phyloP scores from a whole-genome alignment of 1,140 invertebrate species.

The Danaus melanippus region DNA sequence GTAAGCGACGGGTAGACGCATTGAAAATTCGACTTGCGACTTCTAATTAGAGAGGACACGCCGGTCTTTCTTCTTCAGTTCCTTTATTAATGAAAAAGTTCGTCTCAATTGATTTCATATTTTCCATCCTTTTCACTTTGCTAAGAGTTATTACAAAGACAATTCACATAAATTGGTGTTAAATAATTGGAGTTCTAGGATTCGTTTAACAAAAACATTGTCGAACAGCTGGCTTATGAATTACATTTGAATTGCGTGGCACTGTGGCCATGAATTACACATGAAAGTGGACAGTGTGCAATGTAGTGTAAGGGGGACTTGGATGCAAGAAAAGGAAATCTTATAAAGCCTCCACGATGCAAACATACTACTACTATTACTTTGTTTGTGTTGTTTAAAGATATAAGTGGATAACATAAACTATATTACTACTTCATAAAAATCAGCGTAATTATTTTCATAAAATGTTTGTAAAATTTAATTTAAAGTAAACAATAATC shows the following conservation, averaged over 20 bases:
- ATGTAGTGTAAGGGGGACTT: slow-evolving; percentile 37
- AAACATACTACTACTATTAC: too few species aligned
- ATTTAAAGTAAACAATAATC: too few species aligned
- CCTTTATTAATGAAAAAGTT: slow-evolving; percentile 62
- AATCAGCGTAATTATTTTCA: too few species aligned
- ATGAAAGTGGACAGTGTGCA: slow-evolving; percentile 44
- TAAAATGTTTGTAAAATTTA: too few species aligned
- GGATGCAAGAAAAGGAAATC: slow-evolving; percentile 5
- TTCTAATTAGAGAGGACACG: slow-evolving; percentile 66
- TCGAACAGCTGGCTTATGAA: slow-evolving; percentile 34
- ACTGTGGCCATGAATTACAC: slow-evolving; percentile 49
- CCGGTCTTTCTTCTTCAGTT: slow-evolving; percentile 43
- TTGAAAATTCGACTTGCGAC: slow-evolving; percentile 64
- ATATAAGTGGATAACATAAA: too few species aligned
- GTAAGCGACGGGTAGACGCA: slow-evolving; percentile 38
- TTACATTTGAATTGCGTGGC: slow-evolving; percentile 63
- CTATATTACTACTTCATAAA: too few species aligned
- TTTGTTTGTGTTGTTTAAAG: too few species aligned
- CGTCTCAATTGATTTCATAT: slow-evolving; percentile 60
- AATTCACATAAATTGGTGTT: slow-evolving; percentile 6
- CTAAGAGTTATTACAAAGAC: background rate
- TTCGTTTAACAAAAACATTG: slow-evolving; percentile 8
- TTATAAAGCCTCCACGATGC: too few species aligned
- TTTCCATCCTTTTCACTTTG: slow-evolving; percentile 38
- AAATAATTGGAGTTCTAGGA: slow-evolving; percentile 8